Evolutionary conservation across 2,113 vertebrate species (phyloP).

Genomic region (Eira barbara): DNA sequence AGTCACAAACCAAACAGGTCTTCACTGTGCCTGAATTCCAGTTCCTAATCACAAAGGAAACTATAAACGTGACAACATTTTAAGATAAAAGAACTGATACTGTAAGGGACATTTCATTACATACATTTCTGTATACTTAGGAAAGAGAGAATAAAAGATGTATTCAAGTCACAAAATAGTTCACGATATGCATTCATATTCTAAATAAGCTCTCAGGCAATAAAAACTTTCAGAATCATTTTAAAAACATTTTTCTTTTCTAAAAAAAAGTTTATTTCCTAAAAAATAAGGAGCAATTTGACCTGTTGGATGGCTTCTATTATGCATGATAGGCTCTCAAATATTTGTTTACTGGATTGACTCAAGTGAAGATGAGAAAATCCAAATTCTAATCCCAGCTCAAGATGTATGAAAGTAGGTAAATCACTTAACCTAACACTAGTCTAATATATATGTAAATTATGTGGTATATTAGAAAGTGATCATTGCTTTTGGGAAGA

Average conservation of each 20-base stretch:
- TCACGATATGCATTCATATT: not conserved
- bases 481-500: not conserved
- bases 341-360: not conserved
- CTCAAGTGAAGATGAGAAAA: not conserved
- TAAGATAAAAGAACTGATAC: constrained; percentile 19
- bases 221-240: not conserved
- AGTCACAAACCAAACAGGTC: constrained; percentile 58
- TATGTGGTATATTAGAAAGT: not conserved
- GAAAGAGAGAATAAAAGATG: not conserved
- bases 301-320: not conserved
- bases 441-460: not conserved
- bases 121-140: not conserved
- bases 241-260: not conserved
- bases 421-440: not conserved
- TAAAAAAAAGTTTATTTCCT: not conserved
- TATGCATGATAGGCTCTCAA: not conserved
- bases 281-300: not conserved
- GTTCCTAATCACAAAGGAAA: not conserved
- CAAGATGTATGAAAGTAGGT: not conserved
- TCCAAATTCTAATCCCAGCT: not conserved
- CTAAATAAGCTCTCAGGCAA: not conserved
- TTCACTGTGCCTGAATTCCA: constrained; percentile 37
- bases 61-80: not conserved
- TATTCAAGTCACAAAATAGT: not conserved
- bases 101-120: not conserved